Conservation (phyloP, 2,888 invertebrate species). For the Autographa gamma region DNA sequence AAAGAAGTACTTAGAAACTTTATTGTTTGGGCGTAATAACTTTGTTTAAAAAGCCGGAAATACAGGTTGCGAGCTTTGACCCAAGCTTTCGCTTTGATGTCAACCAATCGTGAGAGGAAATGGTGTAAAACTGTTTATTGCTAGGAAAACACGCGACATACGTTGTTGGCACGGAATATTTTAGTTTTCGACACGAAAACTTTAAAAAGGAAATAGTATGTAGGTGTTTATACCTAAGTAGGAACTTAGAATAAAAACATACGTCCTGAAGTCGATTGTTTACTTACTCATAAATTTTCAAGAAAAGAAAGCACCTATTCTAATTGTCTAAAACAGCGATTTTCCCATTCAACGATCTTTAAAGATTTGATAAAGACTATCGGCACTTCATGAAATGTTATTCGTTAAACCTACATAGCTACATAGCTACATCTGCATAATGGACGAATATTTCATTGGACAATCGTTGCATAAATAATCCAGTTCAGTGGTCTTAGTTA, state of each 20-base stretch:
- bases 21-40: not conserved
- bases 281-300: too few species aligned
- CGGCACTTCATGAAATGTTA: too few species aligned
- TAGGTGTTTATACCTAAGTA: not conserved
- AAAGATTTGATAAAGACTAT: too few species aligned
- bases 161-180: slow-evolving; percentile 14
- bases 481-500: not conserved
- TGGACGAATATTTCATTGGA: too few species aligned
- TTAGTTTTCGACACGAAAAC: slow-evolving; percentile 1
- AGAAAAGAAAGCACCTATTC: too few species aligned
- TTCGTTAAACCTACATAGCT: too few species aligned
- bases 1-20: not conserved
- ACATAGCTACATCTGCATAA: too few species aligned
- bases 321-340: too few species aligned
- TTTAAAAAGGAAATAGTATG: not conserved
- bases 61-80: slow-evolving; percentile 30
- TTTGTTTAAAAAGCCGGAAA: slow-evolving; percentile 8
- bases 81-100: slow-evolving; percentile 12
- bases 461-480: too few species aligned
- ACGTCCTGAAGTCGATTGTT: too few species aligned
- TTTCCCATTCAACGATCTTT: too few species aligned
- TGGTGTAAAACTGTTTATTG: slow-evolving; percentile 24
- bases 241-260: not conserved
- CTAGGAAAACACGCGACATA: slow-evolving; percentile 23
- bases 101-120: slow-evolving; percentile 33